phyloP scores from a whole-genome alignment of 2,888 invertebrate species.

The Syrphus vitripennis region DNA sequence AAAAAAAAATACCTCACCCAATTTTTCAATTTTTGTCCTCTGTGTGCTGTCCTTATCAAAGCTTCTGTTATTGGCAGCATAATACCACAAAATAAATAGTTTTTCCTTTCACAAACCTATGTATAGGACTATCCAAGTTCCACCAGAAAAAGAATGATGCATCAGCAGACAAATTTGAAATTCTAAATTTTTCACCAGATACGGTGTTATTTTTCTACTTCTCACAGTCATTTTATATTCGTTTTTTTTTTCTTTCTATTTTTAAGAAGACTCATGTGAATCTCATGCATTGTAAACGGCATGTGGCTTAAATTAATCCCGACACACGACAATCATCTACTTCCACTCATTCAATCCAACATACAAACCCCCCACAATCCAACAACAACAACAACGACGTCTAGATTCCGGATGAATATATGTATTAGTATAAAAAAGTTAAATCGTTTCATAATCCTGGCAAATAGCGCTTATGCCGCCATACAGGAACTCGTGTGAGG shows the following conservation, averaged over 20 bases:
- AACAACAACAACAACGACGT: neutral
- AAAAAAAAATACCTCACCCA: neutral
- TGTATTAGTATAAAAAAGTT: neutral
- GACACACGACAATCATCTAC: constrained; percentile 23
- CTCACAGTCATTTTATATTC: neutral
- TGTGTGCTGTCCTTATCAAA: neutral
- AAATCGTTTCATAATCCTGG: constrained; percentile 13
- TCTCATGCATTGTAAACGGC: neutral
- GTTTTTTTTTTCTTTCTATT: neutral
- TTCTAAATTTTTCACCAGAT: constrained; percentile 5
- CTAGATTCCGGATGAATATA: neutral
- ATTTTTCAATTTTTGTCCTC: neutral
- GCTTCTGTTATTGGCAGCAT: neutral
- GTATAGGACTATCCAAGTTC: neutral
- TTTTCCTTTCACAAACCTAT: neutral
- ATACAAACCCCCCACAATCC: neutral
- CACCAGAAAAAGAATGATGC: neutral
- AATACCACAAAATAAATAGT: neutral
- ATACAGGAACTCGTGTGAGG: neutral
- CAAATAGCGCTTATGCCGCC: constrained; percentile 20
- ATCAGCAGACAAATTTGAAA: neutral
- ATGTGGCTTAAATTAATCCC: constrained; percentile 35
- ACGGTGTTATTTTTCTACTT: neutral
- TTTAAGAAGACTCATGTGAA: neutral
- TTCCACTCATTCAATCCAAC: too few relatives aligned